Evolutionary conservation across 2,113 vertebrate genomes (phyloP).

Genomic region (Spheniscus mendiculus): DNA sequence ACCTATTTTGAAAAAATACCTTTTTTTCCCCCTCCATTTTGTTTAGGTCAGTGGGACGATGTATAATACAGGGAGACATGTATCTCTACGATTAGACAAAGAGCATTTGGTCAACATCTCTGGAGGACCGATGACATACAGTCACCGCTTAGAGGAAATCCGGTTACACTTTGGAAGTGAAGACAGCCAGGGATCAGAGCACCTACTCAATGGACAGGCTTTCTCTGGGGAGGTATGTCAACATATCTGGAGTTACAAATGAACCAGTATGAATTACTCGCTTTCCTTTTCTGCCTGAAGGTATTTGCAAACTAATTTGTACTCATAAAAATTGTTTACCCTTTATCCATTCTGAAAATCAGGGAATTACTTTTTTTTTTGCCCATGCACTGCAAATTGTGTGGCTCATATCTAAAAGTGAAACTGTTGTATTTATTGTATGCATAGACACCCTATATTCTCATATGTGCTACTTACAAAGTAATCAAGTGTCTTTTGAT

Average conservation of each 20-base stretch:
- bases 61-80: constrained; percentile 98
- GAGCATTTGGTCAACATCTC: constrained; percentile 98
- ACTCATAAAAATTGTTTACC: neutral
- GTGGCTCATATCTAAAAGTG: neutral
- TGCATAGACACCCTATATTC: neutral
- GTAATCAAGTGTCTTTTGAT: neutral
- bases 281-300: neutral
- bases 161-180: constrained; percentile 97
- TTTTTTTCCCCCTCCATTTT: neutral
- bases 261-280: neutral
- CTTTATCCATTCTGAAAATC: neutral
- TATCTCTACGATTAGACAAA: constrained; percentile 95
- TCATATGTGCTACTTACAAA: neutral
- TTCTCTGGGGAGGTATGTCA: constrained; percentile 95
- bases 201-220: constrained; percentile 95
- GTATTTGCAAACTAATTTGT: neutral
- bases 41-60: constrained; percentile 94
- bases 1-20: neutral
- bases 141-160: constrained; percentile 96
- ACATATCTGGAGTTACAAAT: fast-evolving
- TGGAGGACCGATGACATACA: constrained; percentile 96
- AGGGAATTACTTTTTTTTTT: fast-evolving
- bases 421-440: neutral
- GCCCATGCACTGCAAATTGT: too few species aligned
- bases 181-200: constrained; percentile 95